Evolutionary conservation across 2,797 vertebrate genomes (phyloP), one percentile per base, ranked within the genome.

Genomic region (Phalanger gymnotis): DNA sequence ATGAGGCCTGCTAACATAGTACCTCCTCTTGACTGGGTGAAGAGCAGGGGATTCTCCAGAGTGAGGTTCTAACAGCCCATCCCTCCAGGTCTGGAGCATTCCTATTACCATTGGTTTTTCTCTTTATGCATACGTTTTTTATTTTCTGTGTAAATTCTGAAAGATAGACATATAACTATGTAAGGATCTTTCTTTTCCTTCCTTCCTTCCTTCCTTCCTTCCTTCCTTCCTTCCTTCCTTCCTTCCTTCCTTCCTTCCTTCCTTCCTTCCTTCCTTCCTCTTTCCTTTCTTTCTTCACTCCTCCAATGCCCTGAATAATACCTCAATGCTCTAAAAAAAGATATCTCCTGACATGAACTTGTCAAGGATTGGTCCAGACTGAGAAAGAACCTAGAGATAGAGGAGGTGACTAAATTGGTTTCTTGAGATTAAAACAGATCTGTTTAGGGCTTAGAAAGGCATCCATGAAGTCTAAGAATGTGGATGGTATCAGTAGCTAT

Each of bases 1-100:
- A 56, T 93, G 94, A 95, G 95, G 87, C n/a, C 92, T 87, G 22
- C 47, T 87, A 92, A 96, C 58, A 61, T 13, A 34, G 58, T 34
- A 9, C 27, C 13, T 34, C 58, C 58, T 61, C 58, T 61, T 61
- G 31, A 61, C 12, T 34, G 58, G 58, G 58, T 61, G 31, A 61
- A 61, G 31, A 31, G 58, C 58, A 61, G 31, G 58, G 58, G 58
- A 61, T 61, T 61, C 31, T 61, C 13, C 31, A 34, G 58, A 34
- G 31, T 61, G 31, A 61, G 12, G 4, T 34, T 61, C 58, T 61
- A 34, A 34, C 13, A 61, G 31, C 58, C 31, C 58, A 14, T 34
- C 13, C 31, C 31, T 61, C 3, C 31, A 61, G 31, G 12, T 34
- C 58, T 61, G 31, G 12, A 61, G 58, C 34, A 1, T 61, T 61